Percentiles rank a stretch among this genome's conserved stretches.
phyloP scores from a whole-genome alignment of 2,797 vertebrate genomes.

The Philypnodon macrostomus region DNA sequence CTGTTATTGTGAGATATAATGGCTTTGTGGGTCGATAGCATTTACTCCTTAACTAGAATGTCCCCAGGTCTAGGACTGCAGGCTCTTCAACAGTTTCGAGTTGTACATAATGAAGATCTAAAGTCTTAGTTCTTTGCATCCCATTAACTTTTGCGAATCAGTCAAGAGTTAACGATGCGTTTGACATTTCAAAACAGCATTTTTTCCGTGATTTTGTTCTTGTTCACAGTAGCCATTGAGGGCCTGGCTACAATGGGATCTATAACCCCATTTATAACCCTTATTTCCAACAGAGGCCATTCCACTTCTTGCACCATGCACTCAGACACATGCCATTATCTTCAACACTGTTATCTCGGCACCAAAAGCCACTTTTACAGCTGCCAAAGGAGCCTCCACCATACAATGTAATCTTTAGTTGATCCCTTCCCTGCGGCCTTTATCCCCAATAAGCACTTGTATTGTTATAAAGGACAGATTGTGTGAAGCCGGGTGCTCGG shows the following conservation, averaged over 20 bases:
- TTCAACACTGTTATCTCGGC: conserved; percentile 44
- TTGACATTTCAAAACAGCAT: not conserved
- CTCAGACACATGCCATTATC: conserved; percentile 44
- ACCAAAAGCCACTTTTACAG: conserved; percentile 45
- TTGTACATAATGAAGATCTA: too few species aligned
- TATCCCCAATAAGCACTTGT: conserved; percentile 49
- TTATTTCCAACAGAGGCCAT: conserved; percentile 56
- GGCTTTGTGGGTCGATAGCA: too few species aligned
- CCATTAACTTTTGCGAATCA: too few species aligned
- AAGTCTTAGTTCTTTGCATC: too few species aligned
- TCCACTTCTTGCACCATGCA: conserved; percentile 32
- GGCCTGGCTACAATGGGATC: conserved; percentile 60
- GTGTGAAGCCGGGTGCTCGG: conserved; percentile 26
- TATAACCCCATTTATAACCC: conserved; percentile 64
- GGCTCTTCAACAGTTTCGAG: too few species aligned
- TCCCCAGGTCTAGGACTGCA: too few species aligned
- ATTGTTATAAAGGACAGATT: conserved; percentile 43
- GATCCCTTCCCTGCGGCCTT: conserved; percentile 46
- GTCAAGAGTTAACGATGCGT: too few species aligned
- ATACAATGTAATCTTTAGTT: conserved; percentile 42
- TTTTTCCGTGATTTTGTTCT: not conserved
- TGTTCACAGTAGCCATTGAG: not conserved
- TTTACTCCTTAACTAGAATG: too few species aligned
- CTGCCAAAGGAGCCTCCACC: conserved; percentile 31
- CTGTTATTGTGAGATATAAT: too few species aligned